Percentiles rank a stretch among this genome's conserved stretches.
Conservation (phyloP, 2,113 vertebrate genomes). For the Myocastor coypus region DNA sequence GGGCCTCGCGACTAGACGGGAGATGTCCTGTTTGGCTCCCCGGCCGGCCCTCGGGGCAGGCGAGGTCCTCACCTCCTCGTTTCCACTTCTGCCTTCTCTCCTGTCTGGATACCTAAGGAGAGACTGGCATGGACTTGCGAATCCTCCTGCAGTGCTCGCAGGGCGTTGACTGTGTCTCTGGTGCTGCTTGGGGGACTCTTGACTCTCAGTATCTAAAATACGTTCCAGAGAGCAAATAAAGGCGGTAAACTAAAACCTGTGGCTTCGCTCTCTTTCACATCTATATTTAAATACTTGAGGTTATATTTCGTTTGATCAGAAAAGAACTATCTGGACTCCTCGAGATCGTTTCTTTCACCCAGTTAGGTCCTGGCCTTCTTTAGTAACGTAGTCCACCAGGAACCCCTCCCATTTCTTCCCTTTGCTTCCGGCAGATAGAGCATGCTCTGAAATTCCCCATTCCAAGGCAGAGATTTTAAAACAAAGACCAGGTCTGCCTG, state of each 20-base stretch:
- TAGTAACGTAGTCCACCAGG: background rate
- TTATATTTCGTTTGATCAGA: background rate
- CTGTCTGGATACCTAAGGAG: too few relatives aligned
- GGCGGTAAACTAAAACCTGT: background rate
- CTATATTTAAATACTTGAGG: background rate
- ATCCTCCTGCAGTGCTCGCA: too few relatives aligned
- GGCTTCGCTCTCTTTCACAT: background rate
- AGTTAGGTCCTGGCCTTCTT: background rate
- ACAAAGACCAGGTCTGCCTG: background rate
- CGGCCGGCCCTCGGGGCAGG: too few relatives aligned
- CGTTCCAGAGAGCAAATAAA: background rate
- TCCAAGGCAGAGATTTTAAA: constrained; percentile 21
- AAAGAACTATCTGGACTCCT: background rate
- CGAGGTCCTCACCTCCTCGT: too few relatives aligned
- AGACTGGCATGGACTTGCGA: too few relatives aligned
- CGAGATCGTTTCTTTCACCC: background rate
- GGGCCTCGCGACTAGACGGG: too few relatives aligned
- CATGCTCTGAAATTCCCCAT: background rate
- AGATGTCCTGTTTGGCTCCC: too few relatives aligned
- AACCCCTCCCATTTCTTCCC: background rate
- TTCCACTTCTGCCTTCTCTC: too few relatives aligned
- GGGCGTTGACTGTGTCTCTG: too few relatives aligned
- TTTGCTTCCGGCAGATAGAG: background rate
- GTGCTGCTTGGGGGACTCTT: too few relatives aligned
- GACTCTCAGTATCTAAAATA: background rate